Conservation (phyloP, 2,797 vertebrate species). For the Rhabdophis nuchalis region DNA sequence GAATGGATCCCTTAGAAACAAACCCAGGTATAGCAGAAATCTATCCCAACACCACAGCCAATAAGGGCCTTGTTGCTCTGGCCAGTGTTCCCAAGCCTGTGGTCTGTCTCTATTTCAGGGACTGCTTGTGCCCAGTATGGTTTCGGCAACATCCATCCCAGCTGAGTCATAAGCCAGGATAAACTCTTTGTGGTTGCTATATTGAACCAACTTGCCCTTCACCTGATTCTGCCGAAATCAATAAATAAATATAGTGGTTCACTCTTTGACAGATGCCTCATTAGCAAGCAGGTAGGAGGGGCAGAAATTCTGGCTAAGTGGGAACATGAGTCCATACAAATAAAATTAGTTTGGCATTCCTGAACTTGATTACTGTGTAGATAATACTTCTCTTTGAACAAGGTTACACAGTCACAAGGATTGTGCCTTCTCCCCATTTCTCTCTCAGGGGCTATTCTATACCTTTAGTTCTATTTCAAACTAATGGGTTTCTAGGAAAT, state of each 20-base stretch:
- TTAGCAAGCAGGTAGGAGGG: conserved; percentile 44
- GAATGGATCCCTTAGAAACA: background rate
- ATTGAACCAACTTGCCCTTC: conserved; percentile 58
- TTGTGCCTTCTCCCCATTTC: background rate
- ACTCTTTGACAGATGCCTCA: conserved; percentile 37
- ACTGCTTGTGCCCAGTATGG: conserved; percentile 57
- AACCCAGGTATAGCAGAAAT: conserved; percentile 18
- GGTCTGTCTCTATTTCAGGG: conserved; percentile 63
- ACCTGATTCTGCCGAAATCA: conserved; percentile 69
- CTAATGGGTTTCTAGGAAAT: background rate
- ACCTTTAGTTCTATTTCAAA: background rate
- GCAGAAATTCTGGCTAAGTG: background rate
- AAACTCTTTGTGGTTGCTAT: conserved; percentile 66
- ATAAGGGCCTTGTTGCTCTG: background rate
- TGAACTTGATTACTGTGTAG: background rate
- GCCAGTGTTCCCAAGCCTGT: conserved; percentile 44
- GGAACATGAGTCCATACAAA: background rate
- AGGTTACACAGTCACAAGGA: background rate
- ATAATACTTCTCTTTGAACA: background rate
- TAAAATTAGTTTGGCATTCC: background rate
- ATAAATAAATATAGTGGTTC: conserved; percentile 63
- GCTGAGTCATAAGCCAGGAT: conserved; percentile 72
- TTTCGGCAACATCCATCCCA: conserved; percentile 68
- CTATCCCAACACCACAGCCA: conserved; percentile 3
- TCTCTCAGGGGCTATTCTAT: background rate